A percentile compares a stretch with the other conserved stretches of the same genome.
Evolutionary conservation across 2,797 vertebrate genomes (phyloP).

Genomic region (Spondyliosoma cantharus): DNA sequence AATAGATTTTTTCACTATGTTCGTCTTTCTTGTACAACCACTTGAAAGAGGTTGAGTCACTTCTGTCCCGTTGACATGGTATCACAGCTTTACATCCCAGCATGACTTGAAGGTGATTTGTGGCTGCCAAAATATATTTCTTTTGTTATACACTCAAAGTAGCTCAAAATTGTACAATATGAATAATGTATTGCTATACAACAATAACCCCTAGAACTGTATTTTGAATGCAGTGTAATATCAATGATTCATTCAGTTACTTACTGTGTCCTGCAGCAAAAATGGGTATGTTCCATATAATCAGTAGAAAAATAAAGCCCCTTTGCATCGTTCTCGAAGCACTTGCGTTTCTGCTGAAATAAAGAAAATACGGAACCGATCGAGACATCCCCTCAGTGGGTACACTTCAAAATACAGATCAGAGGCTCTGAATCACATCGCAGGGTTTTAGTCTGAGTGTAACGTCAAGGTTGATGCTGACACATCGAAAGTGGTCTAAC

Average conservation of each 20-base stretch:
- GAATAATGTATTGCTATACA: not conserved
- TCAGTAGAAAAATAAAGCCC: constrained; percentile 31
- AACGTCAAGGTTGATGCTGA: not conserved
- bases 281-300: constrained; percentile 28
- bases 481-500: constrained; percentile 53
- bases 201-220: not conserved
- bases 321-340: constrained; percentile 19
- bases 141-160: constrained; percentile 6
- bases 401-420: not conserved
- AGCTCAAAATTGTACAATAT: not conserved
- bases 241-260: constrained; percentile 30
- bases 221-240: not conserved
- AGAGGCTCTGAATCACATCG: not conserved
- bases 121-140: constrained; percentile 18
- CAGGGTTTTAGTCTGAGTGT: not conserved
- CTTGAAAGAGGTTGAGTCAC: not conserved
- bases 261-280: constrained; percentile 48
- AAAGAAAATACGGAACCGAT: not conserved
- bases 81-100: constrained; percentile 64
- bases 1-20: fast-evolving
- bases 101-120: not conserved
- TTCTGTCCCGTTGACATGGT: constrained; percentile 31
- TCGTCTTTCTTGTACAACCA: constrained; percentile 61
- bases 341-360: not conserved
- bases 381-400: not conserved